A percentile compares a stretch with the other conserved stretches of the same genome.
phyloP scores from a whole-genome alignment of 1,140 invertebrate species.

The Camponotus vicinus region DNA sequence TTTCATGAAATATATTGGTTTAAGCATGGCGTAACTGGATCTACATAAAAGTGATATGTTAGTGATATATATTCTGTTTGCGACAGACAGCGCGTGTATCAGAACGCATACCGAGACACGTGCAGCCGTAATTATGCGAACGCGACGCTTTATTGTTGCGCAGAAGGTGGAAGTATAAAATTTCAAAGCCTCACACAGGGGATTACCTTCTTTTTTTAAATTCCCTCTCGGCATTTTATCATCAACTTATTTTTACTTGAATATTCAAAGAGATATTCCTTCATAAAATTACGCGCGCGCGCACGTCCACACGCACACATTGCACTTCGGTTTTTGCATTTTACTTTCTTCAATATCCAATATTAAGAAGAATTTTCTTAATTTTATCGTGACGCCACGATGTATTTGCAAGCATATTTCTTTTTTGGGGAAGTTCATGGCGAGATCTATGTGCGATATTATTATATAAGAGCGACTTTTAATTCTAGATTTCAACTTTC shows the following conservation, averaged over 20 bases:
- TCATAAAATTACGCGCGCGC: not conserved
- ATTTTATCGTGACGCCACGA: not conserved
- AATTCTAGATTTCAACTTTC: not conserved
- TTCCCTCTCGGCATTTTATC: not conserved
- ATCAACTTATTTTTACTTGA: not conserved
- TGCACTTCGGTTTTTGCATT: constrained; percentile 22
- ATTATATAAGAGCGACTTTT: constrained; percentile 17
- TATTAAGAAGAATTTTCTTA: not conserved
- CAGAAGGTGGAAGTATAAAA: not conserved
- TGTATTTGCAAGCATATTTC: not conserved
- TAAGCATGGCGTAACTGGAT: constrained; percentile 20
- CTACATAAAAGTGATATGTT: constrained; percentile 54
- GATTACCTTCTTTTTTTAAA: not conserved
- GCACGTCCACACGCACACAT: too few species aligned
- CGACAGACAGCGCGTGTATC: not conserved
- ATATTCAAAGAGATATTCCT: constrained; percentile 10
- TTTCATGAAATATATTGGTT: constrained; percentile 1
- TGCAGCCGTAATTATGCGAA: constrained; percentile 24
- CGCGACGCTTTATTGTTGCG: not conserved
- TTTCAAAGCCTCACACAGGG: constrained; percentile 10
- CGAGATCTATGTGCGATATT: not conserved
- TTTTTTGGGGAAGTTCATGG: not conserved
- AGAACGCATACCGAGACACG: constrained; percentile 11
- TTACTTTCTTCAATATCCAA: constrained; percentile 6
- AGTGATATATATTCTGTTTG: constrained; percentile 13